A percentile compares a stretch with the other conserved stretches of the same genome.
Conservation (phyloP, 2,113 vertebrate species). For the Ardeotis arabs region DNA sequence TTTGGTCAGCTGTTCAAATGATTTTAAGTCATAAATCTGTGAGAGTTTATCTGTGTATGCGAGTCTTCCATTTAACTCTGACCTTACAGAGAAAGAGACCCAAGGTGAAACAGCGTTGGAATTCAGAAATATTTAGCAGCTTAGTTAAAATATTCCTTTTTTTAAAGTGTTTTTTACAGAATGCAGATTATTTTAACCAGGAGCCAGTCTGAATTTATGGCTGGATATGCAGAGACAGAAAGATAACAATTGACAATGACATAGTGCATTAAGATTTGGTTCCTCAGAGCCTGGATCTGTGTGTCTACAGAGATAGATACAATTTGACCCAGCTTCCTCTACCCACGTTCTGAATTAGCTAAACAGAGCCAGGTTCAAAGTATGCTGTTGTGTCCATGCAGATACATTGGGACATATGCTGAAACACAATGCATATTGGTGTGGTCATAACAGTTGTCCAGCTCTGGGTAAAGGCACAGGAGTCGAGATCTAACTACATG, state of each 20-base stretch:
- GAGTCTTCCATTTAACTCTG: not conserved
- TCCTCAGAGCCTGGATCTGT: not conserved
- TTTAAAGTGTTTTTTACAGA: not conserved
- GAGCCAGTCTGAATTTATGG: not conserved
- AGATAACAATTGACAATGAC: not conserved
- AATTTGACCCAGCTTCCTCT: not conserved
- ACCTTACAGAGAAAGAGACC: not conserved
- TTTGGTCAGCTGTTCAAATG: not conserved
- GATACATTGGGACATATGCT: not conserved
- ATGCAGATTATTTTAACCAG: not conserved
- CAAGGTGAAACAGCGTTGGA: not conserved
- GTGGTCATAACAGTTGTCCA: not conserved
- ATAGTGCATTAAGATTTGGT: not conserved
- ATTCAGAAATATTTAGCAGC: not conserved
- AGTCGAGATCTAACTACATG: accelerated
- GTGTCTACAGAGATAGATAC: not conserved
- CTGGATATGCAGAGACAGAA: not conserved
- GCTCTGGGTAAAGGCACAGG: not conserved
- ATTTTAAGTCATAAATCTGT: not conserved
- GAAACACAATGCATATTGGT: not conserved
- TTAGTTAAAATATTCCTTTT: not conserved
- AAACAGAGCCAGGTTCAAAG: not conserved
- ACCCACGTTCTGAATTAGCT: not conserved
- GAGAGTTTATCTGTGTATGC: not conserved
- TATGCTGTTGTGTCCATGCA: not conserved